These are phyloP conservation scores for Luehdorfia chinensis DNA, from an alignment of 1,140 invertebrate species.

Conservation along the genomic window DNA sequence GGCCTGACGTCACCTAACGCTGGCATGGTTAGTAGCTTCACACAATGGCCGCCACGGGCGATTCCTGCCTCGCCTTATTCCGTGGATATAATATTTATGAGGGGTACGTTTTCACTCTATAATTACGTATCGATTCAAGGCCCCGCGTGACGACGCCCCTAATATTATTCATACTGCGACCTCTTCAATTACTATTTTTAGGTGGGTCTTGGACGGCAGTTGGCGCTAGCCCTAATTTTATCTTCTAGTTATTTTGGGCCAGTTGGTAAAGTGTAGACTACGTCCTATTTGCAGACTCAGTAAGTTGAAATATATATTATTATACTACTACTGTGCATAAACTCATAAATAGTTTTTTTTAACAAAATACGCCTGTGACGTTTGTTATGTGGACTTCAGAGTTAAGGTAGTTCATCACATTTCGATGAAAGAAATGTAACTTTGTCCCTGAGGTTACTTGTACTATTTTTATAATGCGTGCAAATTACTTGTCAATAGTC, in stretches of 20 bases:
- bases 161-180: slow-evolving; percentile 52
- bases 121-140: slow-evolving; percentile 70
- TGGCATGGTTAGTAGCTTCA: slow-evolving; percentile 41
- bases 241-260: slow-evolving; percentile 12
- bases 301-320: no score
- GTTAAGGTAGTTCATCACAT: no score
- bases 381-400: no score
- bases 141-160: slow-evolving; percentile 55
- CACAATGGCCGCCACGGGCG: slow-evolving; percentile 59
- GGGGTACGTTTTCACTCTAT: slow-evolving; percentile 69
- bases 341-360: no score
- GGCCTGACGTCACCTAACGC: slow-evolving; percentile 48
- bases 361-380: no score
- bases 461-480: no score
- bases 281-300: no score
- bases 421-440: no score
- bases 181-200: slow-evolving; percentile 24
- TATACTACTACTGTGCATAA: no score
- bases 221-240: slow-evolving; percentile 16
- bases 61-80: slow-evolving; percentile 61
- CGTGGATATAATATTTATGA: slow-evolving; percentile 71
- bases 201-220: slow-evolving; percentile 11
- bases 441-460: no score
- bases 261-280: neutral
- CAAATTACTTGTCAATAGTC: no score